These are phyloP conservation scores for Myopa tessellatipennis DNA, from an alignment of 2,888 invertebrate species.

Conservation along the genomic window DNA sequence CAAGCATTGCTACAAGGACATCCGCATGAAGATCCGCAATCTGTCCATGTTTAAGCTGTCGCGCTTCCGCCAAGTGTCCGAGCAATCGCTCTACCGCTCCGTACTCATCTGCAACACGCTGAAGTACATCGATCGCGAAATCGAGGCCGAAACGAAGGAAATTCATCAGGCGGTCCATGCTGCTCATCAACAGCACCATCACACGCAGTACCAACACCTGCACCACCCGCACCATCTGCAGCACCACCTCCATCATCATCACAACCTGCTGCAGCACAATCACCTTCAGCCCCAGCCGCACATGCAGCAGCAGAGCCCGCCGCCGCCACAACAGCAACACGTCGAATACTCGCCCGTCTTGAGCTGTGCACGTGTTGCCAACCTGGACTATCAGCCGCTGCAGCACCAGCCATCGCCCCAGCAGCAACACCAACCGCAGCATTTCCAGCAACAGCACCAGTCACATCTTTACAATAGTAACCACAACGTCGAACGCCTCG, in stretches of 20 bases:
- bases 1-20: conserved; percentile 84
- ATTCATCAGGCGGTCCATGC: conserved; percentile 66
- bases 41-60: conserved; percentile 92
- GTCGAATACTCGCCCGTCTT: conserved; percentile 62
- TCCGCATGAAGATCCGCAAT: conserved; percentile 89
- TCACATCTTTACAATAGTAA: conserved; percentile 52
- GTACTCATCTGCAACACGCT: conserved; percentile 94
- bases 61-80: conserved; percentile 87
- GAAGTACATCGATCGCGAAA: conserved; percentile 88
- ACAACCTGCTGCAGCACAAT: conserved; percentile 44
- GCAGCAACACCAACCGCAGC: conserved; percentile 51
- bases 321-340: conserved; percentile 50
- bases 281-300: conserved; percentile 44
- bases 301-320: conserved; percentile 52
- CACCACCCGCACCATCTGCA: conserved; percentile 56
- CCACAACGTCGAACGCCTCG: conserved; percentile 57
- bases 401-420: conserved; percentile 48
- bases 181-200: conserved; percentile 58
- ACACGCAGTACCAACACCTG: conserved; percentile 58
- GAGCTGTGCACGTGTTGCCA: conserved; percentile 62
- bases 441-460: conserved; percentile 50
- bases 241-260: conserved; percentile 53
- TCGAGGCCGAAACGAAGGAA: conserved; percentile 77
- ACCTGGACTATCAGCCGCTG: conserved; percentile 61
- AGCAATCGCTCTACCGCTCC: conserved; percentile 88